These are phyloP conservation scores for Cyanocitta stelleri DNA, from an alignment of 2,113 vertebrate species.

Conservation along the genomic window DNA sequence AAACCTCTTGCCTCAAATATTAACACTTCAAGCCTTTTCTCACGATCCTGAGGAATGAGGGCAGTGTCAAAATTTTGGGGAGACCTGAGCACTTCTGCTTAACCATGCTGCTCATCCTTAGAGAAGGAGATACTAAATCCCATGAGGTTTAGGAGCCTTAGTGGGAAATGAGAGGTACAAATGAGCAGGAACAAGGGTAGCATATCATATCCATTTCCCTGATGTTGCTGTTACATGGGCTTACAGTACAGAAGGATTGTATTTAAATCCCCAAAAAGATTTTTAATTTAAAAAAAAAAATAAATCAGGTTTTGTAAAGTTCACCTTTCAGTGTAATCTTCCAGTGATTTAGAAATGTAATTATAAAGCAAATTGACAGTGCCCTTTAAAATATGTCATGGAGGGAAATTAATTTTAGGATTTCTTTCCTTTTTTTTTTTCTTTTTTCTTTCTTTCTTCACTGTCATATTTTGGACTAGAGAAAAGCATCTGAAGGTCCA, in stretches of 20 bases:
- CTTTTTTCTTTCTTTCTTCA: not conserved
- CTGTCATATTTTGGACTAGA: not conserved
- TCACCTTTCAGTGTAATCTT: conserved; percentile 56
- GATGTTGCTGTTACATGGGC: not conserved
- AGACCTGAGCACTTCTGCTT: not conserved
- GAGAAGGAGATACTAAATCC: not conserved
- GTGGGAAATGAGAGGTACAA: conserved; percentile 1
- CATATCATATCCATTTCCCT: not conserved
- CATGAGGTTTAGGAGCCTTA: not conserved
- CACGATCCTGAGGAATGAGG: not conserved
- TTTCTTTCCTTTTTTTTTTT: not conserved
- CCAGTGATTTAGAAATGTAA: conserved; percentile 59
- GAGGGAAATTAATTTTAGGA: conserved; percentile 57
- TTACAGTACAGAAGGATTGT: conserved; percentile 1
- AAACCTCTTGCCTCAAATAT: conserved; percentile 29
- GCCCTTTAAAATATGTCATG: conserved; percentile 63
- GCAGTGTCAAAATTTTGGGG: not conserved
- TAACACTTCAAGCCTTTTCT: conserved; percentile 25
- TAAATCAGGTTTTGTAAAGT: conserved; percentile 56
- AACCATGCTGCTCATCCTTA: not conserved
- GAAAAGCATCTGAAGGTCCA: not conserved
- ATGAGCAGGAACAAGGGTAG: not conserved
- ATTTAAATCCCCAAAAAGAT: conserved; percentile 46
- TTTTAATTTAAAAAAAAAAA: conserved; percentile 3
- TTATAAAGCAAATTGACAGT: conserved; percentile 59